Base-by-base conservation (phyloP, 2,888 invertebrate species). In the Pherbina coryleti region DNA sequence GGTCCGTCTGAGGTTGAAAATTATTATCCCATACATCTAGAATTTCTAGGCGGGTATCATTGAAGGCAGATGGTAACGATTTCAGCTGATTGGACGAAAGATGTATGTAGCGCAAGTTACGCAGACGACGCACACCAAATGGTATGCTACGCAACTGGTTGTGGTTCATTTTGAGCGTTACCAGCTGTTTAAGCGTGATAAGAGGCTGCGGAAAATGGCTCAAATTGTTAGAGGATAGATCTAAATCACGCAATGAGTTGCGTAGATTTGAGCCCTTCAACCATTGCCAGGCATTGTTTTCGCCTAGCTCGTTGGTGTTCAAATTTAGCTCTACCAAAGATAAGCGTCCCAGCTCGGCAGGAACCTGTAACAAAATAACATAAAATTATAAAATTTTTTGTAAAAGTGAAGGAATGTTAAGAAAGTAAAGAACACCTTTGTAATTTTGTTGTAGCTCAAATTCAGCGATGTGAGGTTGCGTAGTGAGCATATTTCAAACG, bases 371-470 rank as follows among this genome's bases (percentile, higher is more conserved):
- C 7, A 37, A 71, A 44, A 77, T 8, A 79, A 69, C 49, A 28
- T 25, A n/a, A 7, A 49, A 22, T 28, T 55, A 53, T 53, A 2
- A 14, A 64, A 19, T 25, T 14, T n/a, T 5, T 28, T 22, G 11
- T 1, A 11, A 44, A 11, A 3, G 11, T 4, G 25, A 31, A 31
- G 31, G 1, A 17, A 28, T 22, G 0, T 34, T 3, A 5, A 51
- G 28, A 31, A 8, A 17, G 14, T 22, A 8, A 14, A 64, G 34
- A n/a, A 71, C 67, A 96, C 89, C 84, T 91, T 92, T 79, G 92
- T 92, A 71, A 96, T 92, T 79, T 91, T 91, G 91, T 96, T 96
- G 78, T 93, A 90, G 79, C 93, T 93, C 78, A 96, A 88, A 90
- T 95, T 93, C 69, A 96, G 90, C 62, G 92, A 82, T 78, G 91